Evolutionary conservation across 2,797 vertebrate species (phyloP).

Genomic region (Liparis tanakae): DNA sequence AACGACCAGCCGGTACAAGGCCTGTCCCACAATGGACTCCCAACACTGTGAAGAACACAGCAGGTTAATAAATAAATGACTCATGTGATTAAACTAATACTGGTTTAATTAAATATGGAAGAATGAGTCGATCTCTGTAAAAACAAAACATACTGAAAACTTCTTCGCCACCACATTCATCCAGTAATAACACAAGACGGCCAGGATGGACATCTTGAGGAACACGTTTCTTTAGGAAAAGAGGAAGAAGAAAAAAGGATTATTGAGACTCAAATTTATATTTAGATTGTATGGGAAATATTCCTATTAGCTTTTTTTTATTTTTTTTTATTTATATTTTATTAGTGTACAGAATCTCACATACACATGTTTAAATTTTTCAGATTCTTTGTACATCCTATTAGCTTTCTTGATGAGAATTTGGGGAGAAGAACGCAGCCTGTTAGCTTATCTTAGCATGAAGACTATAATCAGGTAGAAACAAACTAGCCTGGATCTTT

Average conservation of each 20-base stretch:
- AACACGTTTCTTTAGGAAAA: slow-evolving; percentile 84
- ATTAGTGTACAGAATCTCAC: too few species aligned
- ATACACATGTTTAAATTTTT: too few species aligned
- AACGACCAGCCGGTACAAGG: slow-evolving; percentile 92
- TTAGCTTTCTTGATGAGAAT: background rate
- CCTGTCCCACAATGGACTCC: slow-evolving; percentile 93
- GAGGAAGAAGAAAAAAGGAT: background rate
- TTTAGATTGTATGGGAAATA: background rate
- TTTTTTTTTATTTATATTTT: too few species aligned
- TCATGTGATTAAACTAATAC: background rate
- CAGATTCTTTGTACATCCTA: too few species aligned
- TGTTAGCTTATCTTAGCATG: background rate
- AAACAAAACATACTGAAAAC: slow-evolving; percentile 62
- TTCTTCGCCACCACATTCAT: slow-evolving; percentile 77
- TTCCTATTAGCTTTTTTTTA: background rate
- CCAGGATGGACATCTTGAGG: slow-evolving; percentile 91
- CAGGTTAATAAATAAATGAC: background rate
- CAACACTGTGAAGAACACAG: slow-evolving; percentile 86
- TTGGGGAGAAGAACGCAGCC: background rate
- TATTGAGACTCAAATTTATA: background rate
- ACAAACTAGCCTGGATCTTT: background rate
- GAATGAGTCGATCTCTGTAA: background rate
- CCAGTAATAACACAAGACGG: slow-evolving; percentile 95
- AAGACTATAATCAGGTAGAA: background rate
- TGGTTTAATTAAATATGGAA: background rate